These are phyloP conservation scores for Nannoperca australis DNA, from an alignment of 2,797 vertebrate species.

Conservation along the genomic window DNA sequence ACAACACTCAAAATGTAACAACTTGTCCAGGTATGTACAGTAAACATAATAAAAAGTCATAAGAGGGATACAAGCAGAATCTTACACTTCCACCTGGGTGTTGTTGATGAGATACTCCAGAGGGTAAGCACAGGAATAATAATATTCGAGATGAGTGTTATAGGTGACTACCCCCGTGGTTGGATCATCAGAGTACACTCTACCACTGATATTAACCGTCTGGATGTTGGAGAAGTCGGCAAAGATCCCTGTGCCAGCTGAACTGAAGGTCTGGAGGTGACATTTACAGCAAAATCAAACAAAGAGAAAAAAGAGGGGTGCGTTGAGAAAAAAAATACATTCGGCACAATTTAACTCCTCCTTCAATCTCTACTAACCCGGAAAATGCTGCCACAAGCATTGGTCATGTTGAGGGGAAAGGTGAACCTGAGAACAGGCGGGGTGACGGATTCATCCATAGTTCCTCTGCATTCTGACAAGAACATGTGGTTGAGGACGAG, in stretches of 20 bases:
- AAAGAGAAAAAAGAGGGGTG: not conserved
- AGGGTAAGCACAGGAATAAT: constrained; percentile 84
- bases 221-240: constrained; percentile 83
- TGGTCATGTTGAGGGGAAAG: constrained; percentile 79
- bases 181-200: constrained; percentile 75
- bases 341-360: not conserved
- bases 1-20: not conserved
- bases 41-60: constrained; percentile 6
- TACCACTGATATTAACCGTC: constrained; percentile 81
- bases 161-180: constrained; percentile 78
- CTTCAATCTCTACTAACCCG: constrained; percentile 62
- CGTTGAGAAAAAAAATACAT: not conserved
- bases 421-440: constrained; percentile 77
- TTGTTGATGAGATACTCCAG: constrained; percentile 86
- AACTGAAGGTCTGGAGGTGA: constrained; percentile 71
- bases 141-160: constrained; percentile 81
- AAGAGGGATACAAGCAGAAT: not conserved
- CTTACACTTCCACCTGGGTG: constrained; percentile 83
- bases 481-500: constrained; percentile 75
- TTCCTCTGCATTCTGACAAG: constrained; percentile 66
- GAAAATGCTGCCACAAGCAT: constrained; percentile 78
- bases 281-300: constrained; percentile 4
- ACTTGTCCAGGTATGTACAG: not conserved
- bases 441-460: constrained; percentile 54
- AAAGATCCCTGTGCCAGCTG: constrained; percentile 76